Conservation (phyloP, 2,113 vertebrate species). For the Lichenostomus cassidix region DNA sequence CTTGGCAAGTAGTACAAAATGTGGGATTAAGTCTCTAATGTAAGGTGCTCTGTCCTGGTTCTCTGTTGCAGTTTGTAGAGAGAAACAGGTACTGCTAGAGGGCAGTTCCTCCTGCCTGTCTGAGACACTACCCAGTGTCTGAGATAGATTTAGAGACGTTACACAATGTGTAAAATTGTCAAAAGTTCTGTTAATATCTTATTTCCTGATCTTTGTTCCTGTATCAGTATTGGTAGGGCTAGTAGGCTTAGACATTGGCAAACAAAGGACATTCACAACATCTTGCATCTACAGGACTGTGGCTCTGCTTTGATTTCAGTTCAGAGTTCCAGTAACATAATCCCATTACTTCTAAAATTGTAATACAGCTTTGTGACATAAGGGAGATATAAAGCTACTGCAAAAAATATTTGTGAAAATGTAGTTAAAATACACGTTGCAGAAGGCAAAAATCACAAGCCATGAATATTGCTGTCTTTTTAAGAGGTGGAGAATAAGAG, state of each 20-base stretch:
- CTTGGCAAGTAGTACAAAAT: neutral
- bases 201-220: neutral
- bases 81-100: neutral
- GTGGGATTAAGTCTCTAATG: neutral
- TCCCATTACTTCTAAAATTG: neutral
- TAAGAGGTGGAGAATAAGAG: neutral
- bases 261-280: neutral
- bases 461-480: neutral
- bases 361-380: neutral
- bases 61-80: neutral
- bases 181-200: neutral
- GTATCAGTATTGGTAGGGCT: neutral
- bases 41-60: neutral
- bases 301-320: neutral
- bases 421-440: neutral
- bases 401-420: neutral
- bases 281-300: neutral
- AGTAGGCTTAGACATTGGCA: neutral
- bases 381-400: neutral
- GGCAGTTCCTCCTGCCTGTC: neutral
- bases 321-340: neutral
- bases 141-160: neutral
- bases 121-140: neutral
- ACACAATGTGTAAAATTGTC: neutral
- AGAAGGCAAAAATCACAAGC: neutral